Base-by-base conservation (phyloP, 2,888 invertebrate genomes). In the Elmis aenea region DNA sequence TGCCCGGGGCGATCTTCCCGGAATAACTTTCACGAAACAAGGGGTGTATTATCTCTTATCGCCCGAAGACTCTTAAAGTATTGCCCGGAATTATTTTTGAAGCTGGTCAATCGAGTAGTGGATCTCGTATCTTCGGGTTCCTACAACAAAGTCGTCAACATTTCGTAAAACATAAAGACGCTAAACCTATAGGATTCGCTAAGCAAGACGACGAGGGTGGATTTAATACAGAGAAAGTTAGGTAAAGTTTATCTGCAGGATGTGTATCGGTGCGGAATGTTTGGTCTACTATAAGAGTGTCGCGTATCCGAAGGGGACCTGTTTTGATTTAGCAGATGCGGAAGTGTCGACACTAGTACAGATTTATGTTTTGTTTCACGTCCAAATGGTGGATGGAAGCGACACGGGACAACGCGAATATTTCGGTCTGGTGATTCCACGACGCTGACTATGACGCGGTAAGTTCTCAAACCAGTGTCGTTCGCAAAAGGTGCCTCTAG, bases 261-360 rank as follows among this genome's bases (percentile, higher is more conserved):
- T 54, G 60, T 59, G 58, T 55, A 62, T 46, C 59, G 50, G 48
- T 58, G 60, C 59, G 60, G 59, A 62, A 62, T 61, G 55, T 55
- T 57, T 54, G 56, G 57, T 58, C 57, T 59, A 55, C 51, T 55
- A 55, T 56, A 58, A 59, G 59, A 58, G 54, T 57, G 44, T 49
- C 23, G 37, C 44, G 39, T 40, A 51, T 45, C 51, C 51, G 48
- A 50, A 52, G 50, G 56, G 58, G 54, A 55, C 47, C 49, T 50
- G 52, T 62, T 63, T 62, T 63, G 63, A 63, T 63, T 62, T 63
- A 63, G 52, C 49, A 48, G 57, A 53, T 57, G 50, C 61, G 62
- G 62, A 62, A 61, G 55, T 54, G 58, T 50, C 57, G 54, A 56
- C 58, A 57, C 56, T 54, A 51, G 51, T 52, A 50, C 47, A 51